A percentile compares a stretch with the other conserved stretches of the same genome.
Evolutionary conservation across 2,888 invertebrate genomes (phyloP).

Genomic region (Portevinia maculata): DNA sequence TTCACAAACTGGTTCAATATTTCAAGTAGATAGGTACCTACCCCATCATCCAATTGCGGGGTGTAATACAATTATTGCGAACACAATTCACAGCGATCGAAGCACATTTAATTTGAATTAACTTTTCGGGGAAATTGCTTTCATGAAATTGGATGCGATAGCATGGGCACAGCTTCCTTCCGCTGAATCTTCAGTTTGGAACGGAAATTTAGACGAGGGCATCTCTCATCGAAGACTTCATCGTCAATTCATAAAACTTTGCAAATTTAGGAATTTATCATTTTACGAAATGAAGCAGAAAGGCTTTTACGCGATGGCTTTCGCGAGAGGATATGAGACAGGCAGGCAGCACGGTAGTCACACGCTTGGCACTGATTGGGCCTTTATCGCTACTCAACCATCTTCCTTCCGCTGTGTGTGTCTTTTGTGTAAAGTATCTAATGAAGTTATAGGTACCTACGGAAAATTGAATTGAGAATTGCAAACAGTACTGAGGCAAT

Average conservation of each 20-base stretch:
- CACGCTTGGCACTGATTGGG: slow-evolving; percentile 68
- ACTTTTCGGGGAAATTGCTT: slow-evolving; percentile 44
- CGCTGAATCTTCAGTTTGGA: no score
- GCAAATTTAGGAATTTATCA: slow-evolving; percentile 65
- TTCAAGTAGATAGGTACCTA: slow-evolving; percentile 1
- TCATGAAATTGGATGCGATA: not conserved
- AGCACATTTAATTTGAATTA: slow-evolving; percentile 58
- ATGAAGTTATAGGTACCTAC: slow-evolving; percentile 45
- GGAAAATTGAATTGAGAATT: slow-evolving; percentile 62
- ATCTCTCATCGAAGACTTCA: slow-evolving; percentile 33
- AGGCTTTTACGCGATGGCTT: slow-evolving; percentile 18
- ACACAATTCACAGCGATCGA: slow-evolving; percentile 45
- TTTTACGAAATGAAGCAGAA: slow-evolving; percentile 63
- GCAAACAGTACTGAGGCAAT: slow-evolving; percentile 52
- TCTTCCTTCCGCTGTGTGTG: slow-evolving; percentile 44
- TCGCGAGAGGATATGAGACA: slow-evolving; percentile 31
- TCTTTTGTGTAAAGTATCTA: slow-evolving; percentile 55
- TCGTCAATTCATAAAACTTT: slow-evolving; percentile 65
- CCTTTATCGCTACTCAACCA: slow-evolving; percentile 59
- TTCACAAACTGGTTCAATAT: slow-evolving; percentile 36
- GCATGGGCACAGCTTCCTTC: not conserved
- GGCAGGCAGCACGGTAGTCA: slow-evolving; percentile 15
- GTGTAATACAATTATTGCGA: slow-evolving; percentile 36
- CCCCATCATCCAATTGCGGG: not conserved
- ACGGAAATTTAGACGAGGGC: no score